A percentile compares a stretch with the other conserved stretches of the same genome.
These are phyloP conservation scores for Pogonomyrmex californicus DNA, from an alignment of 1,140 invertebrate species.

Conservation along the genomic window DNA sequence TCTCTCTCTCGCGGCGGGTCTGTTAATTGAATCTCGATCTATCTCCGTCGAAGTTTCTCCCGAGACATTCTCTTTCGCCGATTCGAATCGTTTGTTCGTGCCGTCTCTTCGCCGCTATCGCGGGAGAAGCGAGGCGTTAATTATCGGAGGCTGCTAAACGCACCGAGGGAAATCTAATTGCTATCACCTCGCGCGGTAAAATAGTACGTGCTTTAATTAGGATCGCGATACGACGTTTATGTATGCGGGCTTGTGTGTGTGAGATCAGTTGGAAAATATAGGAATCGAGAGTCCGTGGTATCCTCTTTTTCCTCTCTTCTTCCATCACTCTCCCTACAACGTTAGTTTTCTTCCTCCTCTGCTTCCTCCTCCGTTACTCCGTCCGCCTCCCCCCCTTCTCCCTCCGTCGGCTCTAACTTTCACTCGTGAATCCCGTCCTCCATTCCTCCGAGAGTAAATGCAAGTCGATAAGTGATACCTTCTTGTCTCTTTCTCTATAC, in stretches of 20 bases:
- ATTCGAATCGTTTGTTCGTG: constrained; percentile 42
- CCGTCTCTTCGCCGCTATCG: background rate
- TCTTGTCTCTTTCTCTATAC: background rate
- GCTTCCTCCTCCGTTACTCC: constrained; percentile 14
- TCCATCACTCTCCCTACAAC: background rate
- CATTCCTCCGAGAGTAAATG: constrained; percentile 23
- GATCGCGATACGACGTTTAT: constrained; percentile 71
- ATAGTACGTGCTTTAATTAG: constrained; percentile 66
- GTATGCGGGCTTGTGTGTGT: constrained; percentile 48
- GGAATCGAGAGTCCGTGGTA: background rate
- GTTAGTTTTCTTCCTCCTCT: constrained; percentile 24
- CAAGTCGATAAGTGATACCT: constrained; percentile 43
- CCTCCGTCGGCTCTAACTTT: constrained; percentile 56
- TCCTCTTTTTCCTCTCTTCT: background rate
- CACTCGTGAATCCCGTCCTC: constrained; percentile 35
- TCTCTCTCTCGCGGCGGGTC: background rate
- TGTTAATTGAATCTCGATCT: constrained; percentile 58
- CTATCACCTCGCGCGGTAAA: constrained; percentile 9
- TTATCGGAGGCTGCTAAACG: constrained; percentile 50
- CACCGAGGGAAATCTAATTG: constrained; percentile 67
- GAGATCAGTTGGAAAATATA: constrained; percentile 63
- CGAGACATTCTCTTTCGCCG: constrained; percentile 41
- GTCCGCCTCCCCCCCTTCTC: too few relatives aligned
- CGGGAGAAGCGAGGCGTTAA: constrained; percentile 59
- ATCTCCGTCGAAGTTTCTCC: background rate